Evolutionary conservation across 2,888 invertebrate species (phyloP), one percentile per base, ranked within the genome.

Genomic region (Drosophila ezoana): DNA sequence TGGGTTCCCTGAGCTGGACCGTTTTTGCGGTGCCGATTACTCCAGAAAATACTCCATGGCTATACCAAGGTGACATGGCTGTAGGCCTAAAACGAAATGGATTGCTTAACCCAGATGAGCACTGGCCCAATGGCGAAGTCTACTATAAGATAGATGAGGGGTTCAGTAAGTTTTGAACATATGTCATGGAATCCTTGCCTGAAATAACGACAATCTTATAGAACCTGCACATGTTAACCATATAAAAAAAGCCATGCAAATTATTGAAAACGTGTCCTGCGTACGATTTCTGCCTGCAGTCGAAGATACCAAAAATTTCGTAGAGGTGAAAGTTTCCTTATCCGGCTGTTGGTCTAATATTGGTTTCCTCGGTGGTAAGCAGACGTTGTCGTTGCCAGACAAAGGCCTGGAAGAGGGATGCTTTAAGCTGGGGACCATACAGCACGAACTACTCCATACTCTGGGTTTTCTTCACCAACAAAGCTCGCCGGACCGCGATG

Each of bases 391-490:
- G 8, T 33, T 74, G 6, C 20, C 16, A 1, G 10, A 8, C 38
- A 6, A 10, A 2, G 0, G 1, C 11, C 3, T 38, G 11, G 14
- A 20, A 9, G 16, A 10, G 1, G 51, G 33, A 0, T 74, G 74
- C 13, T 57, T 73, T 37, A 4, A 1, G 0, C 16, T 18, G 14
- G 11, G 68, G 1, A 96, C 95, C 0, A 93, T 95, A 0, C 92
- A 95, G n/a, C 96, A 96, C 81, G 96, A 96, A 89, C 91, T 96
- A 54, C 94, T 96, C 91, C 96, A 96, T 85, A 95, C 95, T 0
- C 83, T 95, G 3, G 96, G 96, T 0, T 96, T 96, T 90, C 93
- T 95, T 89, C 96, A 96, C 89, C 96, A 96, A 81, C 96, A 96
- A 90, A 96, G 95, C 14, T 44, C 75, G 35, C 18, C 57, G 1